These are phyloP conservation scores for Penaeus chinensis DNA, from an alignment of 1,140 invertebrate genomes.

Conservation along the genomic window DNA sequence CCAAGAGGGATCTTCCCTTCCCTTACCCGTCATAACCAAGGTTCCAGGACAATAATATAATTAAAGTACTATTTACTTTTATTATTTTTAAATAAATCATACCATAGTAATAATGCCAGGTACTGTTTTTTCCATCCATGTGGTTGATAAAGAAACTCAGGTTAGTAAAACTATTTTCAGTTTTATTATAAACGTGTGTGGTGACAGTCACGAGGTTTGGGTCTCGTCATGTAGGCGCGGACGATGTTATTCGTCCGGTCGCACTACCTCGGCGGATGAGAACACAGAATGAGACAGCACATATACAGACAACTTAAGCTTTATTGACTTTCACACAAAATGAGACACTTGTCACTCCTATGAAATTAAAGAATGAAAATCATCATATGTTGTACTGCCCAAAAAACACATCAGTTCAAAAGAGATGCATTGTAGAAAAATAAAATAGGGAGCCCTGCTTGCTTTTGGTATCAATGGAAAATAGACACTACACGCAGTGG, in stretches of 20 bases:
- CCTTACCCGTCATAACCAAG: not conserved
- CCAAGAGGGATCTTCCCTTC: too few species aligned
- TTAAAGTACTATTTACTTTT: constrained; percentile 21
- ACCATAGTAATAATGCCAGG: constrained; percentile 56
- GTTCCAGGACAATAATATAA: constrained; percentile 1
- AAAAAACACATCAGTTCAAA: constrained; percentile 53
- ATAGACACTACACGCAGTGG: constrained; percentile 48
- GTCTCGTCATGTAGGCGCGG: not conserved
- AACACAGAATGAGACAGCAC: constrained; percentile 58
- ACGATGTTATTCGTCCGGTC: constrained; percentile 25
- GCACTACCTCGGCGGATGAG: constrained; percentile 38
- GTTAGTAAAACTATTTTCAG: constrained; percentile 55
- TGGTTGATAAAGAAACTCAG: constrained; percentile 53
- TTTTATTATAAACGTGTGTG: constrained; percentile 59
- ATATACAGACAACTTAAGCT: constrained; percentile 56
- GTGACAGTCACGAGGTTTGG: constrained; percentile 44
- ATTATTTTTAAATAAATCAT: constrained; percentile 45
- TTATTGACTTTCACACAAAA: constrained; percentile 57
- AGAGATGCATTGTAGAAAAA: constrained; percentile 59
- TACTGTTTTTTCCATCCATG: constrained; percentile 48
- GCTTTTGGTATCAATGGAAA: constrained; percentile 61
- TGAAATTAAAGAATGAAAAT: constrained; percentile 55
- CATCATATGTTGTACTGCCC: constrained; percentile 50
- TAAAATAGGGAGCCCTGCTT: constrained; percentile 60
- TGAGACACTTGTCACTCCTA: constrained; percentile 56